phyloP scores from a whole-genome alignment of 2,797 vertebrate genomes.

The Neostethus bicornis region DNA sequence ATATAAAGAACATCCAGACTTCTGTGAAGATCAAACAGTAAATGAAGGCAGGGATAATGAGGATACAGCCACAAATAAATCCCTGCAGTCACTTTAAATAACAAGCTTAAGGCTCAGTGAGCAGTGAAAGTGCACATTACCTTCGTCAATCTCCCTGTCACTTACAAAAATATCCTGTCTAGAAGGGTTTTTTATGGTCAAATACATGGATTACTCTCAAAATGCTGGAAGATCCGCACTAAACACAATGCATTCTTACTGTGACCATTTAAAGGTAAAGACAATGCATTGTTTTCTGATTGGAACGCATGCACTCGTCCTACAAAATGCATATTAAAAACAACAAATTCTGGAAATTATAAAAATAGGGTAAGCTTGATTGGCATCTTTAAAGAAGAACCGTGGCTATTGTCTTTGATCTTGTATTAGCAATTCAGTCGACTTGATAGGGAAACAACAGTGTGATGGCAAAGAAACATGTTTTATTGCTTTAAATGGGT shows the following conservation, averaged over 20 bases:
- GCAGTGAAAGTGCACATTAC: conserved; percentile 67
- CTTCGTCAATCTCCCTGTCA: conserved; percentile 40
- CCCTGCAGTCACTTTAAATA: conserved; percentile 72
- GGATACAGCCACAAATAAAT: conserved; percentile 65
- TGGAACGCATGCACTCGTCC: conserved; percentile 32
- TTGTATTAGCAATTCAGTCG: conserved; percentile 40
- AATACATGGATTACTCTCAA: conserved; percentile 63
- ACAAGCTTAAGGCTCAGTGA: conserved; percentile 64
- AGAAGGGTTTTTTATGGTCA: conserved; percentile 40
- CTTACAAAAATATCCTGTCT: conserved; percentile 32
- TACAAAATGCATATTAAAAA: conserved; percentile 43
- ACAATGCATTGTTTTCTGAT: conserved; percentile 45
- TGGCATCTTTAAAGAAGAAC: conserved; percentile 60
- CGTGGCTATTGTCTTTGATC: conserved; percentile 49
- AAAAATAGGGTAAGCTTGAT: conserved; percentile 73
- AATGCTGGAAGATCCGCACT: conserved; percentile 55
- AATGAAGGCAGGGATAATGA: conserved; percentile 62
- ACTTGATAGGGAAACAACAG: conserved; percentile 5
- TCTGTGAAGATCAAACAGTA: conserved; percentile 55
- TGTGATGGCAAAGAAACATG: conserved; percentile 21
- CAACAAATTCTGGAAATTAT: conserved; percentile 34
- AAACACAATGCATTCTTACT: conserved; percentile 40
- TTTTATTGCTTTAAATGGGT: conserved; percentile 18
- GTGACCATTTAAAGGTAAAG: conserved; percentile 44
- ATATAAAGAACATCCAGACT: conserved; percentile 18